Conservation (phyloP, 2,113 vertebrate genomes). For the Geothlypis trichas region DNA sequence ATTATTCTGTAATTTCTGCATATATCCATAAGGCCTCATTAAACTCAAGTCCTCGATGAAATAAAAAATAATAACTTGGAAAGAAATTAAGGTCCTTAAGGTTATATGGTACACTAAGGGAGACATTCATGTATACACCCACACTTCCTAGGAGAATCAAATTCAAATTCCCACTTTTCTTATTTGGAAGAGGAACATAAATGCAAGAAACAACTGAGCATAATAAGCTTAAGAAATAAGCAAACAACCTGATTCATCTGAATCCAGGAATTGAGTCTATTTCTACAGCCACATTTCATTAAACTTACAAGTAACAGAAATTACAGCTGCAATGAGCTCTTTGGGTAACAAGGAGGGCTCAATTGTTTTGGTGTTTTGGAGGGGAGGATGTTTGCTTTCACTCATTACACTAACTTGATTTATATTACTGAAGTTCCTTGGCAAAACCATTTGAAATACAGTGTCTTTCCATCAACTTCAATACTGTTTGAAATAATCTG, state of each 20-base stretch:
- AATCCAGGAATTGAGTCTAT: neutral
- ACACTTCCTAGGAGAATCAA: neutral
- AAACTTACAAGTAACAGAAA: neutral
- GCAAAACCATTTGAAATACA: neutral
- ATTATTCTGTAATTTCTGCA: neutral
- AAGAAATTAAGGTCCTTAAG: neutral
- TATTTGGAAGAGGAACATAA: neutral
- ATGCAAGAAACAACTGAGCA: neutral
- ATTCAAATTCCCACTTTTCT: neutral
- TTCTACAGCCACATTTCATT: neutral
- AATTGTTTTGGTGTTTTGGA: rapidly evolving
- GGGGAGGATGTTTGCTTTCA: neutral
- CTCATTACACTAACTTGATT: neutral
- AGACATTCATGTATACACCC: neutral
- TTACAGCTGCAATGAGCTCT: neutral
- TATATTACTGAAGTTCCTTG: neutral
- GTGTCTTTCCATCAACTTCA: neutral
- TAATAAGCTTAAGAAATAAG: neutral
- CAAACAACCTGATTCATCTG: neutral
- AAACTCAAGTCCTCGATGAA: neutral
- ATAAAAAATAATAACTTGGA: neutral
- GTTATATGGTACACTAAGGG: neutral
- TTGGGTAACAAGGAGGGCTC: neutral
- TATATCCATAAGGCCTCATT: neutral
- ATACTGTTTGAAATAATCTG: neutral